These are phyloP conservation scores for Henricia sp. DNA, from an alignment of 53 echinoderm and acorn worm species.

Conservation along the genomic window DNA sequence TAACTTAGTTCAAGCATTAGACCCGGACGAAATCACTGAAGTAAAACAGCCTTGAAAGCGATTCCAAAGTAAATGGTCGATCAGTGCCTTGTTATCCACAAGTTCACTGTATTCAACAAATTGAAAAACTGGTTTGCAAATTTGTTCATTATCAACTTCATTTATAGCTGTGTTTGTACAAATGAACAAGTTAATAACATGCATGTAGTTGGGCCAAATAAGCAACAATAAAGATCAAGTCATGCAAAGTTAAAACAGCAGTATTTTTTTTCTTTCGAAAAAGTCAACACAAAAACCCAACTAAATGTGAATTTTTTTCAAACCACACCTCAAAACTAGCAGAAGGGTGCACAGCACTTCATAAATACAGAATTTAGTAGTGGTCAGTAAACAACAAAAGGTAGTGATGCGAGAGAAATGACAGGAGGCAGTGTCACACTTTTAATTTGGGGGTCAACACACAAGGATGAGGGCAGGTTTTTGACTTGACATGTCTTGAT, in stretches of 20 bases:
- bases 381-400: conserved; percentile 46
- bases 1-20: too few species aligned
- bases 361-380: conserved; percentile 39
- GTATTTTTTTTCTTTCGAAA: background rate
- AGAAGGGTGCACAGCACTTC: conserved; percentile 42
- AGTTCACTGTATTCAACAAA: too few species aligned
- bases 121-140: too few species aligned
- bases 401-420: conserved; percentile 11
- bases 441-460: conserved; percentile 7
- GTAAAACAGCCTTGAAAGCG: too few species aligned
- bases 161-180: too few species aligned
- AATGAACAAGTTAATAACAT: too few species aligned
- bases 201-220: too few species aligned
- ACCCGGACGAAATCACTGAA: too few species aligned
- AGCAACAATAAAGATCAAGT: too few species aligned
- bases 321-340: conserved; percentile 15
- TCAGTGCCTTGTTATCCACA: too few species aligned
- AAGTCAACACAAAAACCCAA: background rate
- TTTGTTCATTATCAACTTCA: too few species aligned
- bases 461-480: conserved; percentile 30
- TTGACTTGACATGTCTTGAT: conserved; percentile 8
- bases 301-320: conserved; percentile 13
- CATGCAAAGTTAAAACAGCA: conserved; percentile 27
- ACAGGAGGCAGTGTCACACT: conserved; percentile 32
- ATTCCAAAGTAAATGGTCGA: too few species aligned